phyloP scores from a whole-genome alignment of 1,140 invertebrate genomes.

The Drosophila biarmipes region DNA sequence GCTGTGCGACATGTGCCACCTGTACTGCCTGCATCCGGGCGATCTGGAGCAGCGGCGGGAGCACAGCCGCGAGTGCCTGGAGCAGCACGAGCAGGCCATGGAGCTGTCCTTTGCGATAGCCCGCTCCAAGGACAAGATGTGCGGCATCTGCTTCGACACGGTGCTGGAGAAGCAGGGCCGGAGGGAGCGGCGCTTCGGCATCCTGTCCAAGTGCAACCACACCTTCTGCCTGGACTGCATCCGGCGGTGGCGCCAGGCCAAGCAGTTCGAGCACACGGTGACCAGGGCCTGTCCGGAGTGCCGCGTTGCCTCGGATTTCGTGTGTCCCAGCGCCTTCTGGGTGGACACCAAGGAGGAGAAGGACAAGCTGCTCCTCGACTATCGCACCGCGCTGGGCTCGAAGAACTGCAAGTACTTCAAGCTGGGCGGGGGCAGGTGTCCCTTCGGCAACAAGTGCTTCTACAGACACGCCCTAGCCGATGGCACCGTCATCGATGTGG shows the following conservation, averaged over 20 bases:
- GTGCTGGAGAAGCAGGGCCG: constrained; percentile 90
- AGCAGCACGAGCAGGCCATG: constrained; percentile 93
- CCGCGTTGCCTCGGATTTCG: constrained; percentile 92
- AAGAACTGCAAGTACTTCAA: constrained; percentile 96
- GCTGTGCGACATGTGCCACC: constrained; percentile 92
- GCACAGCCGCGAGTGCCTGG: constrained; percentile 91
- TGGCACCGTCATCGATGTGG: constrained; percentile 90
- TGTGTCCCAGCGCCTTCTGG: constrained; percentile 95
- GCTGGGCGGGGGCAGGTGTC: constrained; percentile 91
- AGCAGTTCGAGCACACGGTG: constrained; percentile 94
- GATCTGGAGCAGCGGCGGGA: constrained; percentile 89
- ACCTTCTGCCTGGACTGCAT: constrained; percentile 95
- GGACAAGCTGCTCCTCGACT: constrained; percentile 91
- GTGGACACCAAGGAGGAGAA: constrained; percentile 95
- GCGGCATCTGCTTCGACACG: constrained; percentile 95
- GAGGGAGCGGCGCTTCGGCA: constrained; percentile 92
- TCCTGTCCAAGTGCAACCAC: constrained; percentile 94
- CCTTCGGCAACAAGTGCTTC: constrained; percentile 97
- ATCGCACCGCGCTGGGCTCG: constrained; percentile 90
- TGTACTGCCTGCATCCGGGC: constrained; percentile 90
- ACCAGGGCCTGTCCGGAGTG: constrained; percentile 95
- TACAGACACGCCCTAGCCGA: constrained; percentile 93
- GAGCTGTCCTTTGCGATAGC: constrained; percentile 94
- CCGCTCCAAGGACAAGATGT: constrained; percentile 92
- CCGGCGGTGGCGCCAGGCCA: constrained; percentile 93